A percentile compares a stretch with the other conserved stretches of the same genome.
phyloP scores from a whole-genome alignment of 2,797 vertebrate species.

The Alfaro cultratus region DNA sequence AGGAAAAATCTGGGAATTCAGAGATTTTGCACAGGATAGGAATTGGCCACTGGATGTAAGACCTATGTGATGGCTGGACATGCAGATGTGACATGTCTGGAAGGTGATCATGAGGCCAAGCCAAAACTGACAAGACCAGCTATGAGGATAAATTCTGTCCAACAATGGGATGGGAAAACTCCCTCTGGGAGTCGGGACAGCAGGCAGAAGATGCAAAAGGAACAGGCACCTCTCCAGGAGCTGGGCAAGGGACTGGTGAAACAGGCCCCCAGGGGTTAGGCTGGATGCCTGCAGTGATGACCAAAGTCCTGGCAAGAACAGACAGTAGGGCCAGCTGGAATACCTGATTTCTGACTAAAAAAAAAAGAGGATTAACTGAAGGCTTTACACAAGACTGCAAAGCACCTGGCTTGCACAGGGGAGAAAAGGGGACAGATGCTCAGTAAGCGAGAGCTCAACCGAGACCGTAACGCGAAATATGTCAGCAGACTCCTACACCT shows the following conservation, averaged over 20 bases:
- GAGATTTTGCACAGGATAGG: not conserved
- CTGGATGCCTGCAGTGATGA: not conserved
- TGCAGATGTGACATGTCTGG: conserved; percentile 2
- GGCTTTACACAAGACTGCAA: conserved; percentile 8
- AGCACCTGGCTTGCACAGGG: not conserved
- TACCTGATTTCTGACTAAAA: not conserved
- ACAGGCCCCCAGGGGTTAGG: not conserved
- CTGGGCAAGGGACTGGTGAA: not conserved
- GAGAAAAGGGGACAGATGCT: conserved; percentile 1
- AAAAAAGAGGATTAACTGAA: conserved; percentile 2
- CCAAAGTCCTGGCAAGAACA: not conserved
- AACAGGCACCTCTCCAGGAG: not conserved
- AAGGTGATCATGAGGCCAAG: not conserved
- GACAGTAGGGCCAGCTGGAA: not conserved
- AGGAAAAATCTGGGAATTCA: not conserved
- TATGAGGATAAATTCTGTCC: not conserved
- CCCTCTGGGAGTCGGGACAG: not conserved
- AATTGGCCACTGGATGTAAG: not conserved
- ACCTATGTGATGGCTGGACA: not conserved
- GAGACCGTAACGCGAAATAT: not conserved
- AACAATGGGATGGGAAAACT: not conserved
- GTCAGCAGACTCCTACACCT: conserved; percentile 7
- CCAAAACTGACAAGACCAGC: not conserved
- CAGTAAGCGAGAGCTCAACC: not conserved
- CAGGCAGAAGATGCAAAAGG: not conserved